phyloP scores from a whole-genome alignment of 2,888 invertebrate genomes.

The Leptinotarsa juncta region DNA sequence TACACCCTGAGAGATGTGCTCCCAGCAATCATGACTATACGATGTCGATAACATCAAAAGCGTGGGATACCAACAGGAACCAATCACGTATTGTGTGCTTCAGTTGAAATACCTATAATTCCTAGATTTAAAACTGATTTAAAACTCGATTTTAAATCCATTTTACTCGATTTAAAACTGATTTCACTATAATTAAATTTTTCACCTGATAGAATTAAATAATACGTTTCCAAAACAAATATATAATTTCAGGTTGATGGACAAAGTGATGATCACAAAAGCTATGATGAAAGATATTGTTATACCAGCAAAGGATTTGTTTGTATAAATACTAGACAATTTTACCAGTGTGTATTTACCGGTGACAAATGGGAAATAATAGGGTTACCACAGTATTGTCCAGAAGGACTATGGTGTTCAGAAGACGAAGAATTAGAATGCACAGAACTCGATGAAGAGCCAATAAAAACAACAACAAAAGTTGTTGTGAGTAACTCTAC shows the following conservation, averaged over 20 bases:
- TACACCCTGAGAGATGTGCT: no score
- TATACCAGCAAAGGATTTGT: constrained; percentile 30
- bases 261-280: constrained; percentile 5
- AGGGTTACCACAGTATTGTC: constrained; percentile 40
- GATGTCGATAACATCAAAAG: no score
- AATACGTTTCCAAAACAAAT: neutral
- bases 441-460: constrained; percentile 29
- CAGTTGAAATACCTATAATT: no score
- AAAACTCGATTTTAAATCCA: no score
- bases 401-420: constrained; percentile 37
- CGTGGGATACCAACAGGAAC: no score
- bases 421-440: constrained; percentile 41
- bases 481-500: neutral
- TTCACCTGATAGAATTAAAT: neutral
- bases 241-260: constrained; percentile 3
- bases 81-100: no score
- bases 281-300: constrained; percentile 14
- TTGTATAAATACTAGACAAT: constrained; percentile 31
- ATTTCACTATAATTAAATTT: no score
- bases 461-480: neutral
- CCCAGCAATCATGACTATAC: no score
- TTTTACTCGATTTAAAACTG: no score
- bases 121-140: no score
- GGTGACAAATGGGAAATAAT: constrained; percentile 18
- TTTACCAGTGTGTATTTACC: constrained; percentile 36